Base-by-base conservation (phyloP, 2,113 vertebrate genomes). In the Ctenodactylus gundi region DNA sequence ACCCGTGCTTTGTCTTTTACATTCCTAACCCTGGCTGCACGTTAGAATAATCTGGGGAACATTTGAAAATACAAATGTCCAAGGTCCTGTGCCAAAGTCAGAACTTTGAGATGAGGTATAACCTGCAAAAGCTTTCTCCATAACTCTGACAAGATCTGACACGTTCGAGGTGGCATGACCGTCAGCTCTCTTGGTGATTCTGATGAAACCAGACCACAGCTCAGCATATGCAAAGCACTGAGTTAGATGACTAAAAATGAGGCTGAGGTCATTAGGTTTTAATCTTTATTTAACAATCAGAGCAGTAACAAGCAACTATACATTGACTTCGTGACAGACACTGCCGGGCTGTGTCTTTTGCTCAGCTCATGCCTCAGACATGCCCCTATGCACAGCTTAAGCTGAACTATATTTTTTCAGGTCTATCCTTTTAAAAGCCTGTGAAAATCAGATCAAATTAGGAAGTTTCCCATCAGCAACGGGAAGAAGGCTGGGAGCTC, bases 1-100 rank as follows among this genome's bases (percentile, higher is more conserved):
- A 57, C n/a, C n/a, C n/a, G 29, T n/a, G 58, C 55, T 94, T 85
- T 46, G 15, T 39, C 70, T 80, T 91, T 70, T 36, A 86, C 1
- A 90, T 31, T 88, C 13, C 25, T 20, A 68, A 10, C 4, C n/a
- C 36, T 36, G 23, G 34, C 21, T 77, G n/a, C 34, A 78, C 23
- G 31, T 75, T 73, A 53, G 60, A 86, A 92, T 73, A 67, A 94
- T 65, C 81, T 80, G 15, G 57, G 76, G 82, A 77, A 27, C 15
- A 75, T 34, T 90, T 93, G 60, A 93, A 85, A 88, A 85, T n/a
- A 21, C 17, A 11, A 55, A 12, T 34, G 41, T 25, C 21, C 14
- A 31, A 62, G 14, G n/a, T 25, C 57, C n/a, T 27, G 7, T n/a
- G 21, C 51, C 80, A 60, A 95, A 72, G n/a, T 68, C 64, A 64